Conservation (phyloP, 2,888 invertebrate species). For the Hypselothyrea guttata region DNA sequence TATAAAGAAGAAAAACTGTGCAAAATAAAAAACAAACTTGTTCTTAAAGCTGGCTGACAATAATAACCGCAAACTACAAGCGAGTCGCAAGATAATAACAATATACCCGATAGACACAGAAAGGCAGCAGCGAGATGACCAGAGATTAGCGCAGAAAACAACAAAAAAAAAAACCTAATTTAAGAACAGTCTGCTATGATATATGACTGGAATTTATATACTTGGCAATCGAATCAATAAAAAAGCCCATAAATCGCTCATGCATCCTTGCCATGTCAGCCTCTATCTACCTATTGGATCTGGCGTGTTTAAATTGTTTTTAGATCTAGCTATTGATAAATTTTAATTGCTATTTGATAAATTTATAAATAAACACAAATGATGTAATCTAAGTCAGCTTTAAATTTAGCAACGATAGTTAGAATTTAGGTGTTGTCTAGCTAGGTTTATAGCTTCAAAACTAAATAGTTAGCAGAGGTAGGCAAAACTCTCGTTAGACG, state of each 20-base stretch:
- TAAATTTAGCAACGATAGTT: too few species aligned
- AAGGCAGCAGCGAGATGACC: conserved; percentile 10
- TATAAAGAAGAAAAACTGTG: conserved; percentile 24
- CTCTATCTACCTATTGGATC: too few species aligned
- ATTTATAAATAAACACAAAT: neutral
- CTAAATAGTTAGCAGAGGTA: too few species aligned
- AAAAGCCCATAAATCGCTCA: neutral
- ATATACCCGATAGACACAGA: conserved; percentile 3
- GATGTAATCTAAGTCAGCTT: too few species aligned
- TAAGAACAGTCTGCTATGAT: neutral
- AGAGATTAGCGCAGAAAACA: conserved; percentile 9
- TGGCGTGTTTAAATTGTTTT: too few species aligned
- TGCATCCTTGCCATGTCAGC: neutral
- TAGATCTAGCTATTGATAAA: too few species aligned
- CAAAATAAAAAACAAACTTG: conserved; percentile 52
- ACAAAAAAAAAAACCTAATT: conserved; percentile 1
- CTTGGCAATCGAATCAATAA: conserved; percentile 9
- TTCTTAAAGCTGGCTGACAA: conserved; percentile 68
- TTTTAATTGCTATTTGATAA: neutral
- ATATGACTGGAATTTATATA: neutral
- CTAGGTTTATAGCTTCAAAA: too few species aligned
- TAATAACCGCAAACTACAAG: conserved; percentile 61
- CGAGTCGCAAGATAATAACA: conserved; percentile 9
- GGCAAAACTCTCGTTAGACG: too few species aligned
- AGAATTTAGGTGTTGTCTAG: too few species aligned